Evolutionary conservation across 1,140 invertebrate species (phyloP).

Genomic region (Cardiocondyla obscurior): DNA sequence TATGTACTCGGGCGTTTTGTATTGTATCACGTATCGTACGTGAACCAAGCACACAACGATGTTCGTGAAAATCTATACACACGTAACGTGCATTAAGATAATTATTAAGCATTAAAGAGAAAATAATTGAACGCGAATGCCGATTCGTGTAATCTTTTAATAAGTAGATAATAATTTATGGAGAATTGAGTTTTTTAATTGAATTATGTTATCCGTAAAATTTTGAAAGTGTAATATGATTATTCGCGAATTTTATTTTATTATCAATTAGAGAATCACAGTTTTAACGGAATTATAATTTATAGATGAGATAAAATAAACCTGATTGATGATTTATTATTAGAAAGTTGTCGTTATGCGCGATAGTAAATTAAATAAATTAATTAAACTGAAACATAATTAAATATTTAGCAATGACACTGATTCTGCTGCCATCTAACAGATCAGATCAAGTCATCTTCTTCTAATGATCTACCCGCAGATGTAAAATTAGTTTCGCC

Average conservation of each 20-base stretch:
- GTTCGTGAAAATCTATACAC: background rate
- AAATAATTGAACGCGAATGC: background rate
- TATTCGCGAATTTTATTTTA: background rate
- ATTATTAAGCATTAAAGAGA: background rate
- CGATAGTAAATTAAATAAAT: background rate
- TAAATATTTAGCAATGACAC: background rate
- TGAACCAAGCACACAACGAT: too few relatives aligned
- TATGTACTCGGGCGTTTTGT: conserved; percentile 72
- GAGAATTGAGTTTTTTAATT: background rate
- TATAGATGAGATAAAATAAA: background rate
- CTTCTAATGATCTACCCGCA: background rate
- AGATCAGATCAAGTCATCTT: background rate
- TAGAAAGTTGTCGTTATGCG: background rate
- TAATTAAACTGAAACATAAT: background rate
- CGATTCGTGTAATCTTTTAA: background rate
- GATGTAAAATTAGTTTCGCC: conserved; percentile 28
- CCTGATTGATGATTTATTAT: background rate
- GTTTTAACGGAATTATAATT: background rate
- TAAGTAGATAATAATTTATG: background rate
- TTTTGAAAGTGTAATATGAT: background rate
- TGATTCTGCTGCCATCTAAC: background rate
- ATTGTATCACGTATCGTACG: background rate
- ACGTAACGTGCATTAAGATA: background rate
- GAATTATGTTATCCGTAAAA: background rate
- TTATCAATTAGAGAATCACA: background rate